Evolutionary conservation across 2,113 vertebrate species (phyloP).

Genomic region (Tichodroma muraria): DNA sequence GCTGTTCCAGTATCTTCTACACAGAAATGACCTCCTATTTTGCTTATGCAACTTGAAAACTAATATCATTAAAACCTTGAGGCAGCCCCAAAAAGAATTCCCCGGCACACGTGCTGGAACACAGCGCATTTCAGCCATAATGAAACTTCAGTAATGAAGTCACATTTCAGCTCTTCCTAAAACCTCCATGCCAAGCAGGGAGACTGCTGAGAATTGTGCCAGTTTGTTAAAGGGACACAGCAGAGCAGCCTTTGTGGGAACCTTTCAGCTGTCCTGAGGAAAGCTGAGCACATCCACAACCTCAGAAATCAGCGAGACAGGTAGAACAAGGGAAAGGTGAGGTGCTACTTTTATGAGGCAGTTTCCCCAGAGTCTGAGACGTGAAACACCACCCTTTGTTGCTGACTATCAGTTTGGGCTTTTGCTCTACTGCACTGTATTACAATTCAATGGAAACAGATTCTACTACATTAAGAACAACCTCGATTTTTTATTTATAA

Average conservation of each 20-base stretch:
- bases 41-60: background rate
- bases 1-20: background rate
- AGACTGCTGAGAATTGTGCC: background rate
- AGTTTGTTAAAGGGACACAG: background rate
- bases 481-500: background rate
- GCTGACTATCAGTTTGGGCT: background rate
- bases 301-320: background rate
- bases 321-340: fast-evolving
- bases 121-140: too few relatives aligned
- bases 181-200: background rate
- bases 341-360: background rate
- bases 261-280: background rate
- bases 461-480: background rate
- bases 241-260: background rate
- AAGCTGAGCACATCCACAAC: background rate
- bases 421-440: background rate
- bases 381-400: background rate
- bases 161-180: background rate
- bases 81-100: background rate
- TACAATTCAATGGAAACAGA: background rate
- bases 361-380: background rate
- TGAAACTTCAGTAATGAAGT: too few relatives aligned
- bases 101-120: fast-evolving
- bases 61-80: background rate
- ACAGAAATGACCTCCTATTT: background rate